These are phyloP conservation scores for Heterotis niloticus DNA, from an alignment of 2,113 vertebrate genomes.

Conservation along the genomic window DNA sequence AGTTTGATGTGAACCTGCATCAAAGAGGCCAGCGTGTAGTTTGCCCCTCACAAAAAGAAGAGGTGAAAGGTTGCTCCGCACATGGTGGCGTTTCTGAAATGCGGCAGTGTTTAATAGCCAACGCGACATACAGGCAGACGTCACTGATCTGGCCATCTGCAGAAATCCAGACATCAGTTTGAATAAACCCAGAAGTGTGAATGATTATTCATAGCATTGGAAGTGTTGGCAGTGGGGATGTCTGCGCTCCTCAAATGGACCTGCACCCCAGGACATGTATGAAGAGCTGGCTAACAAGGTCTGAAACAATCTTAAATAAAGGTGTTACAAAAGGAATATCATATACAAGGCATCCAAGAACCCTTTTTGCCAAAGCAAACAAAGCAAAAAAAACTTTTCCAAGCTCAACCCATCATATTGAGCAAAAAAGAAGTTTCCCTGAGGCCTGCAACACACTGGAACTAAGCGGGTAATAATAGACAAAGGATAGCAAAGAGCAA, in stretches of 20 bases:
- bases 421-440: background rate
- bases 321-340: background rate
- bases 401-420: background rate
- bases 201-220: background rate
- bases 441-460: background rate
- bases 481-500: background rate
- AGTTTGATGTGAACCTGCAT: constrained; percentile 21
- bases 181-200: background rate
- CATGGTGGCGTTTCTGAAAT: constrained; percentile 1
- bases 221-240: background rate
- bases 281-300: background rate
- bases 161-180: background rate
- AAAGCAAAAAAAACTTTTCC: background rate
- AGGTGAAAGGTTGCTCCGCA: constrained; percentile 8
- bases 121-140: background rate
- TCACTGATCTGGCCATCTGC: background rate
- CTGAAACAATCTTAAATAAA: background rate
- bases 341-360: background rate
- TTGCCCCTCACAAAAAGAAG: background rate
- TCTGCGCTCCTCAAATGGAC: background rate
- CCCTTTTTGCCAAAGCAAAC: background rate
- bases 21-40: background rate
- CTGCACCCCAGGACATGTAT: background rate
- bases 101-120: background rate
- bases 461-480: background rate